Evolutionary conservation across 1,140 invertebrate genomes (phyloP).

Genomic region (Aradophagus sp.): DNA sequence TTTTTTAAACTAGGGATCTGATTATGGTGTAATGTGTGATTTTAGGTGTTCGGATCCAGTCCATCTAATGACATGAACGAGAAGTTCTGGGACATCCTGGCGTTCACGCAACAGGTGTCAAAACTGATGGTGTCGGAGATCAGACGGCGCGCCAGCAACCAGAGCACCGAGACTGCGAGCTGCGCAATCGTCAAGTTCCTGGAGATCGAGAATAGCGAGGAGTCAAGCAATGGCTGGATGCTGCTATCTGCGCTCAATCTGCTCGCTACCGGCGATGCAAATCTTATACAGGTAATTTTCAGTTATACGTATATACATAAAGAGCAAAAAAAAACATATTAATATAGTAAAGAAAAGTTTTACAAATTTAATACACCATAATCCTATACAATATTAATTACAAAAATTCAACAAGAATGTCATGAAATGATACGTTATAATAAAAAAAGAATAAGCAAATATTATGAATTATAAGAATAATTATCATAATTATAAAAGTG

Average conservation of each 20-base stretch:
- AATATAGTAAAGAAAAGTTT: no score
- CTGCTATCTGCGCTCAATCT: conserved; percentile 93
- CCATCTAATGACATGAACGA: conserved; percentile 94
- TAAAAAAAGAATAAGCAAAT: no score
- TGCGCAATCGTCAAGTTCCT: conserved; percentile 97
- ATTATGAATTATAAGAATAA: no score
- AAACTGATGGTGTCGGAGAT: conserved; percentile 97
- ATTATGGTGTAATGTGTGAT: conserved; percentile 1
- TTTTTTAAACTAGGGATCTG: background rate
- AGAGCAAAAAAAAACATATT: no score
- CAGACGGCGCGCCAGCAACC: conserved; percentile 92
- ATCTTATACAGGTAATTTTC: conserved; percentile 79
- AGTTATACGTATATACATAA: no score
- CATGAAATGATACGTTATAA: no score
- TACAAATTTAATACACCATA: no score
- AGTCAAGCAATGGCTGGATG: conserved; percentile 98
- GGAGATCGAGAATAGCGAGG: conserved; percentile 93
- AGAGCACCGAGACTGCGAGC: conserved; percentile 95
- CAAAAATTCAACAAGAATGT: no score
- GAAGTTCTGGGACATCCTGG: conserved; percentile 94
- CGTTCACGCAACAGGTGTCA: conserved; percentile 95
- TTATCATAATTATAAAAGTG: no score
- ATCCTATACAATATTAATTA: no score
- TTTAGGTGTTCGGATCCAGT: conserved; percentile 91
- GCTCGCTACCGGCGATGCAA: conserved; percentile 87